phyloP scores from a whole-genome alignment of 2,113 vertebrate genomes.

The Eidolon helvum region DNA sequence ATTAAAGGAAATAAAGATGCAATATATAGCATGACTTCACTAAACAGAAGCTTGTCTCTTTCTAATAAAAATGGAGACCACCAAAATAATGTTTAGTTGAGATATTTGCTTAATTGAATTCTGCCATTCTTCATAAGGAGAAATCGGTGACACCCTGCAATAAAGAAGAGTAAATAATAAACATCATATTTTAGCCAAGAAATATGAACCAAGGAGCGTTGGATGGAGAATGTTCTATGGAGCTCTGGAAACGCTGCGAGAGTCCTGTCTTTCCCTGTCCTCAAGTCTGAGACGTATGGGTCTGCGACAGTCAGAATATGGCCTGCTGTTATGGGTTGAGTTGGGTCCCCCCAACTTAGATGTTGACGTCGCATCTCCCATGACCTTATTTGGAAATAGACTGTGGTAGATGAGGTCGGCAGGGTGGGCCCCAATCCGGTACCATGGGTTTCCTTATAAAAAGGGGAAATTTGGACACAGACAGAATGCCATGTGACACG shows the following conservation, averaged over 20 bases:
- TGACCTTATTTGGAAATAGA: neutral
- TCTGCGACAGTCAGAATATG: neutral
- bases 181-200: neutral
- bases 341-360: accelerated
- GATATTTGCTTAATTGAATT: neutral
- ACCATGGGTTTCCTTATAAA: no score
- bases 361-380: accelerated
- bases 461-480: neutral
- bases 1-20: neutral
- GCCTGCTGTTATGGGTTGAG: neutral
- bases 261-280: neutral
- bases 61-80: neutral
- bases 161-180: neutral
- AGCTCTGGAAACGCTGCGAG: accelerated
- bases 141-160: neutral
- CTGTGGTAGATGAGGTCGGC: neutral
- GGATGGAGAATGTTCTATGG: neutral
- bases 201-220: neutral
- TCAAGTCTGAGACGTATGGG: accelerated
- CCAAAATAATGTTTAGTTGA: neutral
- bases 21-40: accelerated
- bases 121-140: neutral
- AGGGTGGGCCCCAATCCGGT: accelerated
- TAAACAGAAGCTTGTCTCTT: neutral
- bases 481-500: no score